Evolutionary conservation across 2,888 invertebrate species (phyloP).

Genomic region (Desoria tigrina): DNA sequence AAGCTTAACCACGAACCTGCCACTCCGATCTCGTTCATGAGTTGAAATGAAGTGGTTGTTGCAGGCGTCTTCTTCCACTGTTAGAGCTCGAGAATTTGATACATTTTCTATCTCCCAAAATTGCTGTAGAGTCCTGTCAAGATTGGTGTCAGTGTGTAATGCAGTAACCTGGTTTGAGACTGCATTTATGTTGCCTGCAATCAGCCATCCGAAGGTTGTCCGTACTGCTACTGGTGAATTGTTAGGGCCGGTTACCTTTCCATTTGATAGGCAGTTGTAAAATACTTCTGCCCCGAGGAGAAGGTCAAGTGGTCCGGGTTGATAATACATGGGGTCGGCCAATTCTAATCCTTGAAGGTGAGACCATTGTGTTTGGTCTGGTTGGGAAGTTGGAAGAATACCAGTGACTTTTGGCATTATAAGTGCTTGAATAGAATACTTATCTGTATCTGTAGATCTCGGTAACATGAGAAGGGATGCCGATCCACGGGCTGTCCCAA

Average conservation of each 20-base stretch:
- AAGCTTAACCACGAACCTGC: slow-evolving; percentile 8
- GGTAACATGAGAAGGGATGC: slow-evolving; percentile 5
- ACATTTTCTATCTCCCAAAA: slow-evolving; percentile 30
- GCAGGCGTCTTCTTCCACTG: slow-evolving; percentile 20
- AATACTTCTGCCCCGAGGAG: slow-evolving; percentile 32
- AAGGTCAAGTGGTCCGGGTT: slow-evolving; percentile 22
- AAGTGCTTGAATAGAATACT: slow-evolving; percentile 13
- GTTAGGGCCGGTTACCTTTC: slow-evolving; percentile 10
- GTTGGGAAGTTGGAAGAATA: neutral
- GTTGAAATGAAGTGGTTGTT: slow-evolving; percentile 17
- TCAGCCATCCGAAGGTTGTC: slow-evolving; percentile 27
- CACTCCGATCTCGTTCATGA: neutral
- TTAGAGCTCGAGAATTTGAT: neutral
- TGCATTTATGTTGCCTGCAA: slow-evolving; percentile 15
- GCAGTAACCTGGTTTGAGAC: neutral
- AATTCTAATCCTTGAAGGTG: slow-evolving; percentile 23
- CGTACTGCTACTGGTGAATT: slow-evolving; percentile 22
- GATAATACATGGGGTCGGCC: slow-evolving; percentile 32
- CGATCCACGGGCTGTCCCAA: slow-evolving; percentile 3
- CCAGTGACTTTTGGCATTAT: slow-evolving; percentile 21
- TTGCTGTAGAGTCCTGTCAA: slow-evolving; percentile 1
- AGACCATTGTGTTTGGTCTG: neutral
- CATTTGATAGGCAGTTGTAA: slow-evolving; percentile 13
- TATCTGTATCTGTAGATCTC: neutral
- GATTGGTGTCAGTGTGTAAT: neutral